Evolutionary conservation across 2,888 invertebrate genomes (phyloP).

Genomic region (Notodonta ziczac): DNA sequence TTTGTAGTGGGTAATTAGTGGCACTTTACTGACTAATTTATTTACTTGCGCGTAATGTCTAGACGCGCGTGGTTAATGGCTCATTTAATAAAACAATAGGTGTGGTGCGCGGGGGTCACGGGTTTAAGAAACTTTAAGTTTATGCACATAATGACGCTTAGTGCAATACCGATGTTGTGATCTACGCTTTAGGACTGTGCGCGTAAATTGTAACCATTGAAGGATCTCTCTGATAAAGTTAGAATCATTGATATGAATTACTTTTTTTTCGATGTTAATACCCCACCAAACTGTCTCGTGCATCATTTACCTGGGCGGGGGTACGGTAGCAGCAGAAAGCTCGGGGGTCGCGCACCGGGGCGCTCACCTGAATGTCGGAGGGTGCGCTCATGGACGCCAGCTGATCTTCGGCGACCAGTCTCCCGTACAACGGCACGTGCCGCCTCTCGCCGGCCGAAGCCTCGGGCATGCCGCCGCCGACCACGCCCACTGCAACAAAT

Average conservation of each 20-base stretch:
- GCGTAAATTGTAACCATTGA: not conserved
- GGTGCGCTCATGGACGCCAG: constrained; percentile 86
- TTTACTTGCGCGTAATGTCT: constrained; percentile 71
- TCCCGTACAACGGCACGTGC: constrained; percentile 94
- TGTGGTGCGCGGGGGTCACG: constrained; percentile 47
- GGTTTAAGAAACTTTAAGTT: constrained; percentile 39
- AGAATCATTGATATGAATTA: not conserved
- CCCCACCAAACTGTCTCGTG: constrained; percentile 77
- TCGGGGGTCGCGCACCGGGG: constrained; percentile 81
- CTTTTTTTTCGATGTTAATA: constrained; percentile 9
- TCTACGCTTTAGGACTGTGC: not conserved
- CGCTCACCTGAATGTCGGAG: constrained; percentile 87
- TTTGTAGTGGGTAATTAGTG: constrained; percentile 65
- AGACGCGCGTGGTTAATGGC: constrained; percentile 62
- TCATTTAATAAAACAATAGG: constrained; percentile 66
- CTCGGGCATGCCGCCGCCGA: constrained; percentile 77
- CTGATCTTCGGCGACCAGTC: constrained; percentile 95
- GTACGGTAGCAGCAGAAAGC: constrained; percentile 81
- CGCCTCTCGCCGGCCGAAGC: constrained; percentile 83
- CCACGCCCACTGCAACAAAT: constrained; percentile 77
- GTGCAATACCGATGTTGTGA: constrained; percentile 14
- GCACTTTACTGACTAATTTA: constrained; percentile 70
- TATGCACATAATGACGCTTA: constrained; percentile 16
- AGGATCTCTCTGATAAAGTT: not conserved
- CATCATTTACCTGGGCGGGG: constrained; percentile 80